Evolutionary conservation across 2,797 vertebrate species (phyloP).

Genomic region (Chaunax sp.): DNA sequence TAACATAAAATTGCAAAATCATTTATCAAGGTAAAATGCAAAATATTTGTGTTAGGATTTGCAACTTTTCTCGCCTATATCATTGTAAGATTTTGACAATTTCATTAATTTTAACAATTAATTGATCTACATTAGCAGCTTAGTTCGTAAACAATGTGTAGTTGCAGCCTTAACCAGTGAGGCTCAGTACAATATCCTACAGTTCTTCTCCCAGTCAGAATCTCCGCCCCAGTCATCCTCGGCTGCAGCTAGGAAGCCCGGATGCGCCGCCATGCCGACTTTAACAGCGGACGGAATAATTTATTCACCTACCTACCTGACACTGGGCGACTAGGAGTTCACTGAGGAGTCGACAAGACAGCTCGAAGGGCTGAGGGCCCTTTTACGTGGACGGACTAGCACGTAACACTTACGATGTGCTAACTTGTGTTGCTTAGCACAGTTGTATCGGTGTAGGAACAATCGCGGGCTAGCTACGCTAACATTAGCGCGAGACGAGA

Average conservation of each 20-base stretch:
- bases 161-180: not conserved
- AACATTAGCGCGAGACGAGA: constrained; percentile 67
- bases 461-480: constrained; percentile 69
- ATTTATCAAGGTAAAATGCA: no score
- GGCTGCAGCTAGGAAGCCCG: constrained; percentile 70
- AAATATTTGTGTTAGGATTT: no score
- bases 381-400: not conserved
- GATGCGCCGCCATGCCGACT: constrained; percentile 80
- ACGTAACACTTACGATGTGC: constrained; percentile 2
- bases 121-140: no score
- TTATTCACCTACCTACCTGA: constrained; percentile 65
- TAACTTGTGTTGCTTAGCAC: constrained; percentile 7
- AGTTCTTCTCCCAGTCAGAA: constrained; percentile 35
- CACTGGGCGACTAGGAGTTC: constrained; percentile 54
- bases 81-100: no score
- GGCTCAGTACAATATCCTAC: constrained; percentile 34
- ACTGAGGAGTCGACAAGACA: constrained; percentile 35
- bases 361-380: constrained; percentile 12
- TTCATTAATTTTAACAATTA: no score
- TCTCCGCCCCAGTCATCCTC: constrained; percentile 66
- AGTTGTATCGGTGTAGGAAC: constrained; percentile 47
- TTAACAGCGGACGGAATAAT: constrained; percentile 57
- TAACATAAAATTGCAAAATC: no score
- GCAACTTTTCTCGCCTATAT: no score
- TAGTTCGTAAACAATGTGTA: no score